Conservation (phyloP, 2,113 vertebrate genomes). For the Mormyrus iriodes region DNA sequence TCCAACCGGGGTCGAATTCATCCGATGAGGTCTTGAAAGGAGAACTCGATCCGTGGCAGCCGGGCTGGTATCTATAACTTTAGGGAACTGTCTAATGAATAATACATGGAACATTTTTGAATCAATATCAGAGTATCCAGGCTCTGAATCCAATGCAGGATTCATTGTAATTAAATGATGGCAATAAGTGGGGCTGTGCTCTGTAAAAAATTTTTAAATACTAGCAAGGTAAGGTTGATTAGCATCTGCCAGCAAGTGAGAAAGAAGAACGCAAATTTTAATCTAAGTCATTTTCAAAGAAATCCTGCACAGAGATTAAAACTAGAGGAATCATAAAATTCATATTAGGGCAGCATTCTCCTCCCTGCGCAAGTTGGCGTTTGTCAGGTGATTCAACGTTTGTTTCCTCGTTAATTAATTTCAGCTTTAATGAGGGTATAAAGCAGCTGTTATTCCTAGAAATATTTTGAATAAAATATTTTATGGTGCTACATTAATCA, state of each 20-base stretch:
- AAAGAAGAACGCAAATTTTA: background rate
- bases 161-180: conserved; percentile 64
- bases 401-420: conserved; percentile 12
- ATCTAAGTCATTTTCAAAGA: background rate
- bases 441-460: background rate
- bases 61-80: conserved; percentile 40
- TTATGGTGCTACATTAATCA: conserved; percentile 9
- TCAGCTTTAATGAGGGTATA: conserved; percentile 3
- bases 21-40: conserved; percentile 26
- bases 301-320: background rate
- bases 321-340: background rate
- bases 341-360: background rate
- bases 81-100: conserved; percentile 51
- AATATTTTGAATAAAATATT: conserved; percentile 6
- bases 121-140: conserved; percentile 52
- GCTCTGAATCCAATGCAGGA: conserved; percentile 56
- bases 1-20: conserved; percentile 18
- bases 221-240: background rate
- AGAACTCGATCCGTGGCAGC: conserved; percentile 39
- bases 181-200: conserved; percentile 57
- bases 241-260: background rate
- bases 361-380: background rate
- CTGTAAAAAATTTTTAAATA: conserved; percentile 36
- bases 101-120: conserved; percentile 62
- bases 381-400: background rate